Conservation (phyloP, 2,113 vertebrate species). For the Bothrops jararaca region DNA sequence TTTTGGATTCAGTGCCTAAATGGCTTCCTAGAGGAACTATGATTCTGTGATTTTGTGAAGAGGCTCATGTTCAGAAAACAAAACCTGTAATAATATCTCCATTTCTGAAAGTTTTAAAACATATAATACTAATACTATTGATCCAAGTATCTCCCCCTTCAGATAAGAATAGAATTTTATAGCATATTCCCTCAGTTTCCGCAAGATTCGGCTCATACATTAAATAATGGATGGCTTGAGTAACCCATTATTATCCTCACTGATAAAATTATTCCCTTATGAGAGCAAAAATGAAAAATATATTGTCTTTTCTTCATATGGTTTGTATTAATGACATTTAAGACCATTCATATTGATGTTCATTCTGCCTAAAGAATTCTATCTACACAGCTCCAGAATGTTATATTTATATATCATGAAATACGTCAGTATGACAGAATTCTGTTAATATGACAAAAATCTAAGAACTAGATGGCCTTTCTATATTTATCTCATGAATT, state of each 20-base stretch:
- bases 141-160: not conserved
- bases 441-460: not conserved
- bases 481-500: not conserved
- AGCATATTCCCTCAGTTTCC: not conserved
- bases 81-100: not conserved
- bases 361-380: not conserved
- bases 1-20: not conserved
- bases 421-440: not conserved
- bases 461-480: not conserved
- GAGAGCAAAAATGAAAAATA: not conserved
- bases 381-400: not conserved
- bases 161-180: not conserved
- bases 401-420: not conserved
- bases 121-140: not conserved
- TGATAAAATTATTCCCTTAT: conserved; percentile 17
- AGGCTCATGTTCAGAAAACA: conserved; percentile 8
- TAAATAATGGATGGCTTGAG: conserved; percentile 9
- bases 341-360: not conserved
- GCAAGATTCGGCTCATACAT: not conserved
- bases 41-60: conserved; percentile 8
- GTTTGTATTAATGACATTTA: not conserved
- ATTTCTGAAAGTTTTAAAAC: conserved; percentile 18
- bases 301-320: not conserved
- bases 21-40: not conserved
- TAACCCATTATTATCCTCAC: conserved; percentile 29